phyloP scores from a whole-genome alignment of 2,888 invertebrate species.

The Drosophila nigricruria region DNA sequence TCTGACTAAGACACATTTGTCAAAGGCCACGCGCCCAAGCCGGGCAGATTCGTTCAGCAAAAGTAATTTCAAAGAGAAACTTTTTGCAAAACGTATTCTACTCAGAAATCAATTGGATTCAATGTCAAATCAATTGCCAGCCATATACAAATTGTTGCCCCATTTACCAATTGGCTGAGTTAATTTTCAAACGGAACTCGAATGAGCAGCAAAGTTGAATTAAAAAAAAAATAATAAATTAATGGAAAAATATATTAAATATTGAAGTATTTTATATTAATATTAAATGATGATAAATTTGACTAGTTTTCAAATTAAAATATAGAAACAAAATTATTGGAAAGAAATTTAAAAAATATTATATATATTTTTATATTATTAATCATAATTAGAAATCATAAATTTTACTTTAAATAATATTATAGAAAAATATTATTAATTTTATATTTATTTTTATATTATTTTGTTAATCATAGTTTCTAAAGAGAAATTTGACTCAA shows the following conservation, averaged over 20 bases:
- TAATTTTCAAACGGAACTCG: not conserved
- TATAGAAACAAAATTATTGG: no score
- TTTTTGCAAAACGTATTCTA: not conserved
- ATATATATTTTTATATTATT: not conserved
- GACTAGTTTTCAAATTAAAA: no score
- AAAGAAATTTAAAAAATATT: not conserved
- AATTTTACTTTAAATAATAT: no score
- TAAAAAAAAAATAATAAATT: no score
- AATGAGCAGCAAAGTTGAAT: not conserved
- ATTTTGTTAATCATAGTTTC: no score
- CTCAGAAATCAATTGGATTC: not conserved
- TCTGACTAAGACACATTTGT: not conserved
- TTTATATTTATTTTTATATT: no score
- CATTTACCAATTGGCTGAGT: not conserved
- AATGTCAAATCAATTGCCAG: constrained; percentile 6
- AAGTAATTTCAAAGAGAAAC: constrained; percentile 2
- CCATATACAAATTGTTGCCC: not conserved
- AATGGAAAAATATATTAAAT: no score
- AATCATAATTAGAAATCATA: no score
- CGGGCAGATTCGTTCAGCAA: not conserved
- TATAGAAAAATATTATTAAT: no score
- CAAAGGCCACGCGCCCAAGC: constrained; percentile 5
- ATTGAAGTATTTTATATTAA: not conserved
- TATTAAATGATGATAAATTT: no score
- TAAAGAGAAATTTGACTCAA: no score